Evolutionary conservation across 2,797 vertebrate species (phyloP), one percentile per base, ranked within the genome.

Genomic region (Muraenolepis orangiensis): DNA sequence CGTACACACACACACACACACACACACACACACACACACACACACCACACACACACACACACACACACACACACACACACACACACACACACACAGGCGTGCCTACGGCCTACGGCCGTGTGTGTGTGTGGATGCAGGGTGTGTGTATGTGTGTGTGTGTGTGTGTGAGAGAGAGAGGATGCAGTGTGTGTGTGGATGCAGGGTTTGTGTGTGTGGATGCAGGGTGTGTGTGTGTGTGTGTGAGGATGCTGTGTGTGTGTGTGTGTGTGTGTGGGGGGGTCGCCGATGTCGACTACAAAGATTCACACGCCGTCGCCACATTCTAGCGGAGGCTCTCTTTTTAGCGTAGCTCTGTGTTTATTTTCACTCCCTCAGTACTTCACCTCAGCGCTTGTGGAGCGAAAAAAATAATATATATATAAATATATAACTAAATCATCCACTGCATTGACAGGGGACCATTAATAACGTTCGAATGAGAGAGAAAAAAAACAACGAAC

Each of bases 1-100:
- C 81, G 42, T 18, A 20, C 23, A 28, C 46, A 57, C 46, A 57
- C 46, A 57, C 46, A 57, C 46, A 57, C 46, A 57, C 46, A 57
- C 46, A 57, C 46, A 57, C 46, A 57, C 46, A 57, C 46, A 57
- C 46, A 57, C 46, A 57, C 46, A 57, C 46, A 57, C 46, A 57
- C 46, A 57, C 46, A 57, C 46, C 14, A n/a, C 46, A 38, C 16
- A 57, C 46, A n/a, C 46, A 57, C 36, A 38, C 46, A 57, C 46
- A 57, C 46, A 57, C 46, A 57, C 46, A 57, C 46, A 57, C 46
- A 57, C 46, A 57, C 46, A 57, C 46, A 57, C 46, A 57, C 46
- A 57, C 46, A 57, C 46, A 57, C 46, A 57, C 46, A 57, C 38
- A 40, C 38, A 40, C 38, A n/a, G 38, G 13, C 38, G 38, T 13